phyloP scores from a whole-genome alignment of 2,888 invertebrate species.

The Dryococelus australis region DNA sequence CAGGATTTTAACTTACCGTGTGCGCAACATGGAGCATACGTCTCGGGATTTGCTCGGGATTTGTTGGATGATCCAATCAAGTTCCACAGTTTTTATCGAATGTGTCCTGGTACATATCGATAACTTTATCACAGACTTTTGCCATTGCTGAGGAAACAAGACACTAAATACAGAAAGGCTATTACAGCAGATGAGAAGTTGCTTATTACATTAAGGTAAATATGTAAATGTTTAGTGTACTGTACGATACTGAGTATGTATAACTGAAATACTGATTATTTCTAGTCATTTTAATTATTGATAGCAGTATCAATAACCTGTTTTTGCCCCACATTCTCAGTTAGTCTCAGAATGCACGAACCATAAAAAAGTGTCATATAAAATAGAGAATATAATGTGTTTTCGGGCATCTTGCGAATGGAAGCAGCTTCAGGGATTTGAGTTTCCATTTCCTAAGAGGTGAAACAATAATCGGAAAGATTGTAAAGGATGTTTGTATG shows the following conservation, averaged over 20 bases:
- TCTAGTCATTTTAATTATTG: too few species aligned
- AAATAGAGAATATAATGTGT: background rate
- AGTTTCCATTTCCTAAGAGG: background rate
- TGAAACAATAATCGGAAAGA: conserved; percentile 21
- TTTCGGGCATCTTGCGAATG: background rate
- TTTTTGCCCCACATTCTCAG: background rate
- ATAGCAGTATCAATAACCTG: background rate
- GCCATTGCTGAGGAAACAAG: background rate
- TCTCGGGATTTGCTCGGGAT: too few species aligned
- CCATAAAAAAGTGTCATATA: too few species aligned
- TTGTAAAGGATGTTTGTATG: conserved; percentile 7
- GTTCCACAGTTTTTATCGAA: background rate
- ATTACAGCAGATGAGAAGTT: background rate
- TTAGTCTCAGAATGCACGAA: too few species aligned
- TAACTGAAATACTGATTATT: too few species aligned
- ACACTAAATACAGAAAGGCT: background rate
- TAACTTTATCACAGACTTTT: background rate
- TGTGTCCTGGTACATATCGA: background rate
- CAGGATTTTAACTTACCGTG: too few species aligned
- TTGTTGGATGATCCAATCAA: background rate
- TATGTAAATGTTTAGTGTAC: background rate
- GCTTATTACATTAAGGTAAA: too few species aligned
- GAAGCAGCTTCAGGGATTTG: too few species aligned
- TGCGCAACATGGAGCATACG: too few species aligned
- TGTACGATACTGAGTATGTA: too few species aligned